Percentiles rank a stretch among this genome's conserved stretches.
Evolutionary conservation across 2,888 invertebrate species (phyloP).

Genomic region (Dasypogon diadema): DNA sequence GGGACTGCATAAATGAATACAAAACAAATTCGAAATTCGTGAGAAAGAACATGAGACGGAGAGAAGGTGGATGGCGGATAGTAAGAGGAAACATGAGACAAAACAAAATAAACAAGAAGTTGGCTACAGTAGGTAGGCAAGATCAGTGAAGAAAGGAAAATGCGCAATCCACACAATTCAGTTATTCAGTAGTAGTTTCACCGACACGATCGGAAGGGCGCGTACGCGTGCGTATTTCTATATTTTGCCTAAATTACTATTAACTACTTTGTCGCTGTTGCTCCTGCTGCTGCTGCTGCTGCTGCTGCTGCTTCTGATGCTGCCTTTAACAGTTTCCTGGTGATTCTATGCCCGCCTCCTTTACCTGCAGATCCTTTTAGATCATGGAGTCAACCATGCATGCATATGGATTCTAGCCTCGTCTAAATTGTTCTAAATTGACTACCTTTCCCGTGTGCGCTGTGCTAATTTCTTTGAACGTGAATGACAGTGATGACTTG

Average conservation of each 20-base stretch:
- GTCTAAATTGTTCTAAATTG: constrained; percentile 9
- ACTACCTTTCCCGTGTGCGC: constrained; percentile 4
- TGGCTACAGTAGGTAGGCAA: constrained; percentile 44
- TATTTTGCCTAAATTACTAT: constrained; percentile 41
- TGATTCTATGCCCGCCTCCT: too few relatives aligned
- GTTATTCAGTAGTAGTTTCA: constrained; percentile 54
- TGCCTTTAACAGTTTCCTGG: background rate
- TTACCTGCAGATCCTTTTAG: too few relatives aligned
- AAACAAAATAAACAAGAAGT: constrained; percentile 47
- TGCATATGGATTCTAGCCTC: background rate
- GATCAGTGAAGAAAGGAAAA: constrained; percentile 51
- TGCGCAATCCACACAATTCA: constrained; percentile 54
- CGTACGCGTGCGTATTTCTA: constrained; percentile 50
- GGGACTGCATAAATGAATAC: constrained; percentile 16
- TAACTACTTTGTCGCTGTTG: background rate
- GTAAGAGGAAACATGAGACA: constrained; percentile 42
- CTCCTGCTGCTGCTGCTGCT: constrained; percentile 12
- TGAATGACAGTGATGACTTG: constrained; percentile 23
- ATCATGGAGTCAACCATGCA: background rate
- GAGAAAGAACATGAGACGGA: constrained; percentile 49
- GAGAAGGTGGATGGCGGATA: constrained; percentile 51
- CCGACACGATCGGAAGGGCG: constrained; percentile 52
- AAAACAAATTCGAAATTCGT: constrained; percentile 11
- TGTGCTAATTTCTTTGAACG: constrained; percentile 13
- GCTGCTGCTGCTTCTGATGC: background rate